Conservation (phyloP, 2,797 vertebrate genomes). For the Microchirus variegatus region DNA sequence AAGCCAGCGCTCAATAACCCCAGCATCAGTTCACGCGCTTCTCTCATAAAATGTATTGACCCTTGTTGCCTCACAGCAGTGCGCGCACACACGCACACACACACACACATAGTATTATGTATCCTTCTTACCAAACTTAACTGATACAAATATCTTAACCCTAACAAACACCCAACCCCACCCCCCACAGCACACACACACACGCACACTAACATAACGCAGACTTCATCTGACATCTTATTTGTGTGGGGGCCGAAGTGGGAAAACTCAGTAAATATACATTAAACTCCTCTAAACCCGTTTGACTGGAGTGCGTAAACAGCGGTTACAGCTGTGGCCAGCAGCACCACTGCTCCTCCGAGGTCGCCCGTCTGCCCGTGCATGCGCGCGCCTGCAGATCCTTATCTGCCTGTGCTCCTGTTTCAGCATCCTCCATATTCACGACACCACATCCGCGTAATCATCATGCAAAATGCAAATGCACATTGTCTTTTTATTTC, state of each 20-base stretch:
- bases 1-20: conserved; percentile 59
- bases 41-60: conserved; percentile 67
- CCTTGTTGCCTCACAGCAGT: conserved; percentile 42
- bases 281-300: conserved; percentile 51
- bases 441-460: conserved; percentile 78
- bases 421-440: conserved; percentile 80
- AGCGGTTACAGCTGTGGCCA: conserved; percentile 48
- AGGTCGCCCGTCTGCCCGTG: conserved; percentile 50
- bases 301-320: conserved; percentile 65
- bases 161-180: background rate
- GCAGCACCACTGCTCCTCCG: conserved; percentile 41
- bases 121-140: conserved; percentile 9
- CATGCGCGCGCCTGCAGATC: conserved; percentile 68
- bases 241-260: conserved; percentile 44
- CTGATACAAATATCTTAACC: conserved; percentile 23
- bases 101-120: conserved; percentile 14
- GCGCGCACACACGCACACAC: conserved; percentile 6
- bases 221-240: conserved; percentile 3
- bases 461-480: conserved; percentile 83
- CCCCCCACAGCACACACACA: background rate
- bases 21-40: conserved; percentile 66
- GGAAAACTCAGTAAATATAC: conserved; percentile 49
- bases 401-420: conserved; percentile 66
- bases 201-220: background rate
- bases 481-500: conserved; percentile 55